Evolutionary conservation across 2,888 invertebrate genomes (phyloP).

Genomic region (Perizoma flavofasciatum): DNA sequence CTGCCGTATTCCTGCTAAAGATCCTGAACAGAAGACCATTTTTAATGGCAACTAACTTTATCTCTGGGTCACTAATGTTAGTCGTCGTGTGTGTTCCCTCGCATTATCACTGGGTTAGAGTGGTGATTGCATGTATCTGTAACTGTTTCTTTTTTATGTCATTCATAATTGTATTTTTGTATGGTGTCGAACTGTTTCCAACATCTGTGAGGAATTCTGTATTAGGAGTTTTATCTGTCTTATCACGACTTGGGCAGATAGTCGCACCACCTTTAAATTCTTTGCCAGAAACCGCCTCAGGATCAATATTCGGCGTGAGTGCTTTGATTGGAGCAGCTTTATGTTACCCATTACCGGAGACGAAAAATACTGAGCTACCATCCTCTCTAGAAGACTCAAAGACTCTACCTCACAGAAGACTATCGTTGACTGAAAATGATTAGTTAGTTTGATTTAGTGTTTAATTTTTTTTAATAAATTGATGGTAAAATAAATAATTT

Average conservation of each 20-base stretch:
- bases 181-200: slow-evolving; percentile 93
- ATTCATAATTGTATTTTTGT: slow-evolving; percentile 92
- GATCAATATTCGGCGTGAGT: slow-evolving; percentile 85
- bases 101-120: slow-evolving; percentile 67
- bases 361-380: slow-evolving; percentile 61
- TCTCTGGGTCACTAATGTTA: slow-evolving; percentile 64
- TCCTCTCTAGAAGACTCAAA: slow-evolving; percentile 61
- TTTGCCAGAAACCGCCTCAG: slow-evolving; percentile 61
- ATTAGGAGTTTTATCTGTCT: slow-evolving; percentile 90
- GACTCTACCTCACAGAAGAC: slow-evolving; percentile 33
- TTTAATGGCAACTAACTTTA: slow-evolving; percentile 80
- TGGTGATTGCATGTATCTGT: slow-evolving; percentile 86
- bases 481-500: too few species aligned
- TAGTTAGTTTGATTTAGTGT: background rate
- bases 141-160: slow-evolving; percentile 91
- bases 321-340: slow-evolving; percentile 86
- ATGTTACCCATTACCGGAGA: slow-evolving; percentile 86
- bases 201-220: slow-evolving; percentile 93
- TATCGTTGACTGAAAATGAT: slow-evolving; percentile 9
- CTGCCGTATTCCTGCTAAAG: slow-evolving; percentile 83
- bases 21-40: slow-evolving; percentile 85
- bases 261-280: slow-evolving; percentile 89
- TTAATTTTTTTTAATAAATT: too few species aligned
- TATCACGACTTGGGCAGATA: slow-evolving; percentile 92
- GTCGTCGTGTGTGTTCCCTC: slow-evolving; percentile 52